Conservation (phyloP, 2,113 vertebrate species). For the Leucosticte australis region DNA sequence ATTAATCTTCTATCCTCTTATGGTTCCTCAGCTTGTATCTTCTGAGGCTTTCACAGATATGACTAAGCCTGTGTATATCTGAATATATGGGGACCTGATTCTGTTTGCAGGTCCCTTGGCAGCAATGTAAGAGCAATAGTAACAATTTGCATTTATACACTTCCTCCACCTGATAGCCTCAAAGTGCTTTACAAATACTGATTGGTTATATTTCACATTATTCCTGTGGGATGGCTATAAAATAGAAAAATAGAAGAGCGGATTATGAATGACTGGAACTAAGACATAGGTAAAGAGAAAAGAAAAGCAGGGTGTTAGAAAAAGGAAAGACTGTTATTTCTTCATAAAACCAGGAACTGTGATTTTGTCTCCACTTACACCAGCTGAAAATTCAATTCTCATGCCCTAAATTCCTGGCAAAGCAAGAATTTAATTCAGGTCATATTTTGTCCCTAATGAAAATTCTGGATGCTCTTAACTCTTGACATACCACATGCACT, state of each 20-base stretch:
- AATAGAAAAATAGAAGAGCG: conserved; percentile 19
- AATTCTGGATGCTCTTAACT: not conserved
- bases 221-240: conserved; percentile 39
- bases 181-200: conserved; percentile 46
- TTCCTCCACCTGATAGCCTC: conserved; percentile 30
- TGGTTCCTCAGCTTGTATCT: not conserved
- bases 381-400: not conserved
- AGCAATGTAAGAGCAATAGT: not conserved
- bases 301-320: not conserved
- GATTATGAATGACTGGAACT: conserved; percentile 33
- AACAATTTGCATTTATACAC: conserved; percentile 44
- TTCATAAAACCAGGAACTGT: not conserved
- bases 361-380: not conserved
- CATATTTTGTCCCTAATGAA: not conserved
- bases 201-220: conserved; percentile 48
- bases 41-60: not conserved
- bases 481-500: not conserved
- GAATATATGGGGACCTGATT: not conserved
- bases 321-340: not conserved
- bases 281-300: not conserved
- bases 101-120: conserved; percentile 22
- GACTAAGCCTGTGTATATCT: not conserved
- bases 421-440: not conserved
- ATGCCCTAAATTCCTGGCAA: not conserved
- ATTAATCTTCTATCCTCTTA: not conserved